Evolutionary conservation across 2,797 vertebrate species (phyloP).

Genomic region (Otolemur crassicaudatus): DNA sequence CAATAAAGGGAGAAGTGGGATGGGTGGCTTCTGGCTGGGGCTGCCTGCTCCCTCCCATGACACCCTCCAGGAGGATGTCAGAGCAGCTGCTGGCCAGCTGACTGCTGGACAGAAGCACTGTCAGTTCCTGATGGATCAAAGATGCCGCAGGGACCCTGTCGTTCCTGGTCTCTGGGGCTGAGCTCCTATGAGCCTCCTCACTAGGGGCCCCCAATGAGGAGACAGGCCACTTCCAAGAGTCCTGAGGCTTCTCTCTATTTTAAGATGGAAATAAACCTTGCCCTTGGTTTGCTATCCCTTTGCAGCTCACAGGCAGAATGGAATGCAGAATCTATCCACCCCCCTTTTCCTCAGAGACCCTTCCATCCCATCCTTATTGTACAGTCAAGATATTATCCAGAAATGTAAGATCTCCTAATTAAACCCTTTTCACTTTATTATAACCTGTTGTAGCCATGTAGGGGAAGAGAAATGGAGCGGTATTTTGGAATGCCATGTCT

Average conservation of each 20-base stretch:
- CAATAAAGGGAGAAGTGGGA: not conserved
- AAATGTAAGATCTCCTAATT: too few species aligned
- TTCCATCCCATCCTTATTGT: accelerated
- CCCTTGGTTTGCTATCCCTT: not conserved
- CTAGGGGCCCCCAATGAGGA: not conserved
- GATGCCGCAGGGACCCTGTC: not conserved
- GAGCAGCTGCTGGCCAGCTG: not conserved
- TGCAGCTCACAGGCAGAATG: not conserved
- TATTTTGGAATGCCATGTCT: not conserved
- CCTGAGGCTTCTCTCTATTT: slow-evolving; percentile 47
- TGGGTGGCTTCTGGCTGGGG: not conserved
- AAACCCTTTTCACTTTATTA: not conserved
- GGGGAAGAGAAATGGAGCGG: not conserved
- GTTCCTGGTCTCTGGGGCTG: not conserved
- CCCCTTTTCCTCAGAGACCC: not conserved
- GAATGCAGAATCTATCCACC: accelerated
- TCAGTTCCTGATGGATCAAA: not conserved
- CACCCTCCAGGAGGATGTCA: not conserved
- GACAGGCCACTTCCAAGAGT: not conserved
- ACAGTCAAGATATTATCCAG: not conserved
- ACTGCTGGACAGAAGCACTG: not conserved
- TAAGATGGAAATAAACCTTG: slow-evolving; percentile 42
- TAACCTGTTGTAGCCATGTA: too few species aligned
- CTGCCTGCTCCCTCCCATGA: not conserved
- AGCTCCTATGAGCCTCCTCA: not conserved